Percentiles rank a stretch among this genome's conserved stretches.
phyloP scores from a whole-genome alignment of 2,888 invertebrate genomes.

The Eupithecia centaureata region DNA sequence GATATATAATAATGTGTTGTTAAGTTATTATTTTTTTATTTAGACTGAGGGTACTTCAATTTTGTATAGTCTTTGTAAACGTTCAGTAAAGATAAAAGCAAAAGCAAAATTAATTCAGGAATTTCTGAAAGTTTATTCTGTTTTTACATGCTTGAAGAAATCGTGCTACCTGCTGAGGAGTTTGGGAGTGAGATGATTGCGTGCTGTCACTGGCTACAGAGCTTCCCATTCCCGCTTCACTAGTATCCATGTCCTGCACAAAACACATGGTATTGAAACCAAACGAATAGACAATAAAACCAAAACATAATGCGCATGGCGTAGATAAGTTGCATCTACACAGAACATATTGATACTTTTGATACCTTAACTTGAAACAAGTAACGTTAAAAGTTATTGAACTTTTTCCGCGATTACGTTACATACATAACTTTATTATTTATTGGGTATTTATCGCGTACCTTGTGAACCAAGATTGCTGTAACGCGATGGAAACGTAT shows the following conservation, averaged over 20 bases:
- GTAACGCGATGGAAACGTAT: too few species aligned
- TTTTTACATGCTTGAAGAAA: neutral
- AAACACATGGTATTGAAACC: slow-evolving; percentile 13
- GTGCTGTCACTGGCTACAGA: slow-evolving; percentile 75
- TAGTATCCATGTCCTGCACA: slow-evolving; percentile 76
- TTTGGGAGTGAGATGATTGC: slow-evolving; percentile 75
- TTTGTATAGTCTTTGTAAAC: neutral
- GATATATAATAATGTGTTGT: too few species aligned
- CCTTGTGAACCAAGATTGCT: too few species aligned
- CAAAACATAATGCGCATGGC: neutral
- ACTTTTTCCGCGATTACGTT: too few species aligned
- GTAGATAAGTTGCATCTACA: neutral
- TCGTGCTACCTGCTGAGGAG: slow-evolving; percentile 72
- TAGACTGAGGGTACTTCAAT: neutral
- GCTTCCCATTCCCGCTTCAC: slow-evolving; percentile 77
- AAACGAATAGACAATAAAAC: neutral
- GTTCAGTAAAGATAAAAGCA: neutral
- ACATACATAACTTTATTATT: too few species aligned
- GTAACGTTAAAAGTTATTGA: too few species aligned
- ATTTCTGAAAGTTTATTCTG: neutral
- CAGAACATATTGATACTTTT: neutral
- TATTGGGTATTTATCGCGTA: too few species aligned
- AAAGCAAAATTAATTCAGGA: neutral
- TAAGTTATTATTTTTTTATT: too few species aligned
- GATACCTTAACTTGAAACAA: neutral